These are phyloP conservation scores for Trinectes maculatus DNA, from an alignment of 2,113 vertebrate species.

Conservation along the genomic window DNA sequence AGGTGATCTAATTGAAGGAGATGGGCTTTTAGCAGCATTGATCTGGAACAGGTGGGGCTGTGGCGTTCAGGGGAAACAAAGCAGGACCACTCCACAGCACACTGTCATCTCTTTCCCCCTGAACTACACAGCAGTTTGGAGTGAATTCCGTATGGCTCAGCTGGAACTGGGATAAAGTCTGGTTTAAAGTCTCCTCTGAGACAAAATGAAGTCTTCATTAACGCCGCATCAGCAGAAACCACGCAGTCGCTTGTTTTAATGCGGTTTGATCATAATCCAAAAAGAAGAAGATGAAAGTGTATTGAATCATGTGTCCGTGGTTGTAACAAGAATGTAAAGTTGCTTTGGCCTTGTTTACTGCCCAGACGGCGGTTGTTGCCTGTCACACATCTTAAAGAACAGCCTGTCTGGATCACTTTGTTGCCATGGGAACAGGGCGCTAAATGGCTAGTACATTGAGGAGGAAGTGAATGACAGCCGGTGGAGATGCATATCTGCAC, in stretches of 20 bases:
- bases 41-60: conserved; percentile 8
- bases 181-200: background rate
- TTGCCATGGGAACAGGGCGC: conserved; percentile 56
- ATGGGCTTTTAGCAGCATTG: conserved; percentile 63
- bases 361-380: conserved; percentile 2
- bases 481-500: background rate
- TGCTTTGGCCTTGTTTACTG: conserved; percentile 15
- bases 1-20: conserved; percentile 59
- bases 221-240: background rate
- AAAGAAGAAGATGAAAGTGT: background rate
- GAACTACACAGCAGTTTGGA: conserved; percentile 9
- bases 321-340: background rate
- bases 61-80: conserved; percentile 31
- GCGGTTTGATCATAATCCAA: background rate
- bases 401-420: conserved; percentile 38
- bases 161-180: conserved; percentile 4
- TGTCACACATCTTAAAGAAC: conserved; percentile 2
- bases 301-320: background rate
- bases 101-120: conserved; percentile 3
- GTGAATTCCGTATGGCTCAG: background rate
- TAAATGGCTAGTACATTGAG: conserved; percentile 27
- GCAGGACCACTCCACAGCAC: conserved; percentile 11
- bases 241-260: no score
- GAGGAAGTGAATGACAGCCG: conserved; percentile 8
- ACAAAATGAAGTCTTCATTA: background rate